Evolutionary conservation across 2,888 invertebrate species (phyloP), one percentile per base, ranked within the genome.

Genomic region (Drosophila putrida): DNA sequence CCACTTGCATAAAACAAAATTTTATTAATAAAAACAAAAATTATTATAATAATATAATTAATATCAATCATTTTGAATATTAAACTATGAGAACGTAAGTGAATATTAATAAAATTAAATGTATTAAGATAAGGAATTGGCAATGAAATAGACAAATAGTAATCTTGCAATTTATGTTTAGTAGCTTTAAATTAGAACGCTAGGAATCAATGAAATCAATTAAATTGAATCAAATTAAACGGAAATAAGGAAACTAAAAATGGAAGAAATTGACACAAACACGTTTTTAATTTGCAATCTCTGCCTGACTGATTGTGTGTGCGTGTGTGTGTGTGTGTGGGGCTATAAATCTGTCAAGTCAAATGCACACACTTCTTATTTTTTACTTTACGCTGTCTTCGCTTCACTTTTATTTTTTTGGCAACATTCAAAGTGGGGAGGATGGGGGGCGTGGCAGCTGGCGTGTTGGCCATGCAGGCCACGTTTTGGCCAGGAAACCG

Each of bases 231-330:
- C 20, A 20, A 20, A 20, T 20, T 20, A 20, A 20, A 20, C 20
- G 20, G 20, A 20, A 28, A 68, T 71, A 67, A 36, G 36, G 67
- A 63, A 55, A 31, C 2, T 20, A 13, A 27, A n/a, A 54, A 49
- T 54, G 38, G 33, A 11, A 41, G 63, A 71, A 75, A 76, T 76
- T 57, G 73, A 76, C 65, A 62, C 62, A 76, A 73, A 73, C 76
- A 76, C 76, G 76, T 76, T 76, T 76, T 76, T 76, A 76, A 76
- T 76, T 76, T 76, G 69, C 76, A 76, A 76, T 57, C 59, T 65
- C 15, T 13, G 10, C 13, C 27, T 27, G 8, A 25, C 15, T n/a
- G 4, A 43, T 4, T 20, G 5, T 43, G n/a, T 33, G 4, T 46
- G 27, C 28, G 4, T 54, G 8, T 20, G 5, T 43, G n/a, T 33